These are phyloP conservation scores for Monopis laevigella DNA, from an alignment of 2,888 invertebrate genomes.

Conservation along the genomic window DNA sequence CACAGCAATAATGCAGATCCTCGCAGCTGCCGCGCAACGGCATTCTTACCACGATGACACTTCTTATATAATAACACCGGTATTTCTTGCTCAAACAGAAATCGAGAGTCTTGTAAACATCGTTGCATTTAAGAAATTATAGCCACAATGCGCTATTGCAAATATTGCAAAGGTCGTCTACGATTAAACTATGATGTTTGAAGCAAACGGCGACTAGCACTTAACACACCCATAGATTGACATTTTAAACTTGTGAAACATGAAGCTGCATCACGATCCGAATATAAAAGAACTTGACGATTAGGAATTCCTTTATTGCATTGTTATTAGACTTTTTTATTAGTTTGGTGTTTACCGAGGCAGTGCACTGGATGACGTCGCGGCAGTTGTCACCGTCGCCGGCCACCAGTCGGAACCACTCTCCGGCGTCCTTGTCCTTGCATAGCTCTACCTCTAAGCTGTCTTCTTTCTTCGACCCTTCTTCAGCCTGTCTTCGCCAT, in stretches of 20 bases:
- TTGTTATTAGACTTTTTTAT: neutral
- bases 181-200: neutral
- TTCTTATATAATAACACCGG: neutral
- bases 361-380: slow-evolving; percentile 95
- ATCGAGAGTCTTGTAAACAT: too few relatives aligned
- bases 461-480: slow-evolving; percentile 80
- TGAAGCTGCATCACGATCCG: slow-evolving; percentile 5
- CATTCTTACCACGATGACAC: too few relatives aligned
- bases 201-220: neutral
- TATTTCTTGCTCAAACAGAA: too few relatives aligned
- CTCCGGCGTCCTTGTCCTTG: slow-evolving; percentile 94
- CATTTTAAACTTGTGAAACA: slow-evolving; percentile 6
- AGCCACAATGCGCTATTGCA: neutral
- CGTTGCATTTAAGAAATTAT: too few relatives aligned
- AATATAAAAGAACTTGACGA: neutral
- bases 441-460: slow-evolving; percentile 90
- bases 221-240: slow-evolving; percentile 6
- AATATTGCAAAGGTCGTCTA: too few relatives aligned
- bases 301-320: neutral
- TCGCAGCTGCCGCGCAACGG: neutral
- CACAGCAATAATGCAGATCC: slow-evolving; percentile 2
- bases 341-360: slow-evolving; percentile 70
- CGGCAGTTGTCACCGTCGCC: slow-evolving; percentile 93
- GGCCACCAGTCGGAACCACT: slow-evolving; percentile 91
- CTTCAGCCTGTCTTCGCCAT: slow-evolving; percentile 75